Base-by-base conservation (phyloP, 2,113 vertebrate species). In the Phylloscopus whistleri region DNA sequence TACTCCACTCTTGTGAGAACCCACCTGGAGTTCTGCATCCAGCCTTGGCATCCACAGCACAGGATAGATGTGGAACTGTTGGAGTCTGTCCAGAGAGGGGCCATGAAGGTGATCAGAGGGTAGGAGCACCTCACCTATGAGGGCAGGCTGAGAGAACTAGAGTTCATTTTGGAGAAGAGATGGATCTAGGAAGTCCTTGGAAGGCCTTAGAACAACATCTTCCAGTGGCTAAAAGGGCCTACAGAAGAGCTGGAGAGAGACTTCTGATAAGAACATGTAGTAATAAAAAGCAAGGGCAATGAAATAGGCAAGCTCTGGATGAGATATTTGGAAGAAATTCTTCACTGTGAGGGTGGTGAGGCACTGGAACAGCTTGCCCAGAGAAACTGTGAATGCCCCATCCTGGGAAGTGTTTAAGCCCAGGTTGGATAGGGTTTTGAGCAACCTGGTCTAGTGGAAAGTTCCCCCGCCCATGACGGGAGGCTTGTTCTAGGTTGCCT, bases 361-460 rank as follows among this genome's bases (percentile, higher is more conserved):
- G 30, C 9, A 26, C 5, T 22, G 16, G 14, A 46, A 46, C 13
- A 75, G 6, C 7, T 11, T 53, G 16, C 3, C 9, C n/a, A 30
- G 78, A 55, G 62, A 48, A 41, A 8, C 1, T 41, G 48, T 27
- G 62, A 2, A 16, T 62, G 20, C 2, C 20, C 5, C 24, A 41
- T 41, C 3, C 41, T 0, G 0, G 14, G 14, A 53, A 60, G 5
- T 35, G n/a, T 13, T 62, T 11, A 31, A 55, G 10, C 2, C 9
- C 3, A 18, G 41, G 24, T 1, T 62, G 55, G 30, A 48, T 6
- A 7, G 30, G 10, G 5, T 8, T 62, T 48, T 35, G 39, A 55
- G 30, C 22, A 48, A 19, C 11, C 20, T 22, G 70, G 9, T 48
- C 17, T 11, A 23, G 5, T 43, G 21, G 21, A 53, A 41, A 19